A percentile compares a stretch with the other conserved stretches of the same genome.
Conservation (phyloP, 2,113 vertebrate species). For the Bos javanicus region DNA sequence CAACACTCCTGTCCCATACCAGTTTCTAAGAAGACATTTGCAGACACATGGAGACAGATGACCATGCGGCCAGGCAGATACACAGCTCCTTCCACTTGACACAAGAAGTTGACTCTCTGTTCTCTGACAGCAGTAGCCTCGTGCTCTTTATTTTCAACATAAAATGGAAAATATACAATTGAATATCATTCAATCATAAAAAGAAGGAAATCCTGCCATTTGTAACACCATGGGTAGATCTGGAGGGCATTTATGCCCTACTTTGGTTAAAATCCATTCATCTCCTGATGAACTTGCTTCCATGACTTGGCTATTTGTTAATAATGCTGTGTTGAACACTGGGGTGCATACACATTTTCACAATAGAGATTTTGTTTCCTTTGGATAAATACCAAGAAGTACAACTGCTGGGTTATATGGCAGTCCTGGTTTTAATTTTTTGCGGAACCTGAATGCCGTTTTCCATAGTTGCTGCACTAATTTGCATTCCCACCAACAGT, state of each 20-base stretch:
- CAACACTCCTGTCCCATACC: background rate
- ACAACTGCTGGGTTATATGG: background rate
- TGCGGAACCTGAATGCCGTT: background rate
- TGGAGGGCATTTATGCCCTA: background rate
- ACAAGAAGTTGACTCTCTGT: background rate
- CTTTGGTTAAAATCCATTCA: background rate
- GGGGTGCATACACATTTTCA: background rate
- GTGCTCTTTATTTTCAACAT: fast-evolving
- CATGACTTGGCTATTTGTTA: background rate
- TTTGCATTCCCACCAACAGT: background rate
- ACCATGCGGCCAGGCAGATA: fast-evolving
- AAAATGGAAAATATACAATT: background rate
- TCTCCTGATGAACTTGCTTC: background rate
- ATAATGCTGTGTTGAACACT: background rate
- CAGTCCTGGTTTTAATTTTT: background rate
- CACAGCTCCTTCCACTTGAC: background rate
- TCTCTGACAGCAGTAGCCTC: fast-evolving
- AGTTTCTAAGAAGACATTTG: background rate
- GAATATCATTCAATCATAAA: background rate
- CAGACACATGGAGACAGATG: background rate
- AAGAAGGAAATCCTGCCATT: background rate
- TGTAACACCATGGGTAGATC: background rate
- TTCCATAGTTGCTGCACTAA: background rate
- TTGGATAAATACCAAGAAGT: background rate
- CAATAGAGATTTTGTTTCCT: background rate